Evolutionary conservation across 2,113 vertebrate species (phyloP), one percentile per base, ranked within the genome.

Genomic region (Columbina picui): DNA sequence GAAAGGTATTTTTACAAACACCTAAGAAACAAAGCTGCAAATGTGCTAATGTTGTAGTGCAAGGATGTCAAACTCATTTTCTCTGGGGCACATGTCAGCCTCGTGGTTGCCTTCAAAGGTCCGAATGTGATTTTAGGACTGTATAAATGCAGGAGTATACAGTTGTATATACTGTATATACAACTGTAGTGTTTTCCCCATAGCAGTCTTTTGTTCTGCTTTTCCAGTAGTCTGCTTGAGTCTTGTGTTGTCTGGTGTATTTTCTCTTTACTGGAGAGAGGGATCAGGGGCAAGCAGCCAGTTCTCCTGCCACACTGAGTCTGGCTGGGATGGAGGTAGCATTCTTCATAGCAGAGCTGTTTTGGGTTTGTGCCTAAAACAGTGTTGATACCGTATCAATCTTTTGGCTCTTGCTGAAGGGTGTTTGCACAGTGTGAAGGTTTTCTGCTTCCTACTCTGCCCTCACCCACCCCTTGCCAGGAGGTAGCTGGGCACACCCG

Each of bases 301-400:
- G 22, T 71, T 73, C 14, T 76, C 22, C 57, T 71, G 38, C n/a
- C 27, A 3, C 7, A 3, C 34, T 59, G 47, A 16, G 1, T 41
- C 10, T 84, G 32, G 3, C 25, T 47, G 43, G n/a, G 18, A 19
- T 45, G 68, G 20, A 39, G 38, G 32, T 52, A 20, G 23, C 1
- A 2, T 59, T 75, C 41, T 41, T 80, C 36, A 7, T 16, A 36
- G 43, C 38, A 64, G n/a, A 47, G 27, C 55, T 34, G 26, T 41
- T 92, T 6, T 34, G 50, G 21, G 10, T 43, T 59, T 30, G 32
- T 1, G 10, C 7, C 18, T 45, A 45, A 45, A 45, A 45, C 43
- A 45, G 43, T 4, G 0, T 5, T 50, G 11, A 18, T 36, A 63
- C 36, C 8, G 1, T 56, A 18, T 5, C 25, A 26, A 1, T n/a